Base-by-base conservation (phyloP, 2,888 invertebrate species). In the Rugalucina vietnamica region DNA sequence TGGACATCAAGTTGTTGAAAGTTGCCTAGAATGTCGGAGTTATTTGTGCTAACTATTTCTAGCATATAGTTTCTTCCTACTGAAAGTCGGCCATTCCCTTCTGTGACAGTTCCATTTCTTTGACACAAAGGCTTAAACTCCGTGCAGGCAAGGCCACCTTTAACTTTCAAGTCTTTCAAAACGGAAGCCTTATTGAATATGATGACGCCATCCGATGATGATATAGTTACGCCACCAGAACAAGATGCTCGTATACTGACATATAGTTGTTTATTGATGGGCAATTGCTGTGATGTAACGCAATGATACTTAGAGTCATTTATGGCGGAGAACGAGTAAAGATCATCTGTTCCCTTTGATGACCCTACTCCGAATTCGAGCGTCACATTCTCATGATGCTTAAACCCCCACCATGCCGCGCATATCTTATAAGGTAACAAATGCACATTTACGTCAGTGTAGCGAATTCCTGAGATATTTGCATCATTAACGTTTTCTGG, bases 291-390 rank as follows among this genome's bases (percentile, higher is more conserved):
- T 14, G 39, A 54, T n/a, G n/a, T 21, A 21, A 54, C n/a, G 21
- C 54, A 54, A 8, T 54, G 54, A 8, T 18, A 18, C 10, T 43
- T 18, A 12, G 43, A 27, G 29, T 54, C 21, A 4, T 18, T 29
- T 24, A 65, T 18, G 12, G 14, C 12, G 24, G 39, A 36, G 49
- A 78, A 81, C 3, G 43, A 50, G 14, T 82, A 37, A n/a, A 85
- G 73, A 65, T 87, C 78, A 34, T 71, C 81, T 5, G 12, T 18
- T 32, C 34, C 49, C 5, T 49, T 71, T 50, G 14, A 69, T 54
- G 39, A 24, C 34, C 87, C 87, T 29, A 87, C 57, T 8, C 84
- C 87, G 10, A 87, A 29, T 57, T 79, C 78, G 24, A 77, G 39
- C 3, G 5, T 34, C 1, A 87, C 32, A 12, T 39, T 5, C 36